Evolutionary conservation across 2,113 vertebrate species (phyloP).

Genomic region (Sula dactylatra): DNA sequence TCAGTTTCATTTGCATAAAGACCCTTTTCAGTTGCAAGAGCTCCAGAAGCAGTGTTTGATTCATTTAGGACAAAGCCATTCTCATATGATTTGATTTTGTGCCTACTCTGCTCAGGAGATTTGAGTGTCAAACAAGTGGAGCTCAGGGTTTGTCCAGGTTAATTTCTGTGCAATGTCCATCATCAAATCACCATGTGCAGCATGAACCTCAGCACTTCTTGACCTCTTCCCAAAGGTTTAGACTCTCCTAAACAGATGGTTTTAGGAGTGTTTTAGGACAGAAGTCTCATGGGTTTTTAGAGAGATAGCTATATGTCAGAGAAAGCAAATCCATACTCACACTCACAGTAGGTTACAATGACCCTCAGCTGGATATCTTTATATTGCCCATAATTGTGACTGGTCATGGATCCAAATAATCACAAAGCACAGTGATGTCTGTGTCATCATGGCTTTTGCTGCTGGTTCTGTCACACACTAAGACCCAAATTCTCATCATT

Average conservation of each 20-base stretch:
- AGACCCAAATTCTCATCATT: neutral
- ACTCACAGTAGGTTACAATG: neutral
- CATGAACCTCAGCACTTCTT: neutral
- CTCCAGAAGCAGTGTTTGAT: neutral
- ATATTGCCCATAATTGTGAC: neutral
- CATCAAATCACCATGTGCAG: neutral
- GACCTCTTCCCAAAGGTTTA: neutral
- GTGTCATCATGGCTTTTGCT: neutral
- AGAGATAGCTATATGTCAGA: neutral
- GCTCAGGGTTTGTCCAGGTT: neutral
- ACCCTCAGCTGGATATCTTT: neutral
- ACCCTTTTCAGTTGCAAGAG: neutral
- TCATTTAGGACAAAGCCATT: neutral
- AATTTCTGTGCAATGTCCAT: neutral
- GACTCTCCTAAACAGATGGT: neutral
- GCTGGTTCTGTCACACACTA: neutral
- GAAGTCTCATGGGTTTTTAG: neutral
- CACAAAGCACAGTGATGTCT: neutral
- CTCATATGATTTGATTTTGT: neutral
- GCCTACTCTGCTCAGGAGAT: neutral
- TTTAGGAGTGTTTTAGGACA: neutral
- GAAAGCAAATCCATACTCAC: neutral
- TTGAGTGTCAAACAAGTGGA: neutral
- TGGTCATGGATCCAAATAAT: neutral
- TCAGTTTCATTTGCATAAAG: neutral